These are phyloP conservation scores for Tychaedon coryphoeus DNA, from an alignment of 2,113 vertebrate genomes.

Conservation along the genomic window DNA sequence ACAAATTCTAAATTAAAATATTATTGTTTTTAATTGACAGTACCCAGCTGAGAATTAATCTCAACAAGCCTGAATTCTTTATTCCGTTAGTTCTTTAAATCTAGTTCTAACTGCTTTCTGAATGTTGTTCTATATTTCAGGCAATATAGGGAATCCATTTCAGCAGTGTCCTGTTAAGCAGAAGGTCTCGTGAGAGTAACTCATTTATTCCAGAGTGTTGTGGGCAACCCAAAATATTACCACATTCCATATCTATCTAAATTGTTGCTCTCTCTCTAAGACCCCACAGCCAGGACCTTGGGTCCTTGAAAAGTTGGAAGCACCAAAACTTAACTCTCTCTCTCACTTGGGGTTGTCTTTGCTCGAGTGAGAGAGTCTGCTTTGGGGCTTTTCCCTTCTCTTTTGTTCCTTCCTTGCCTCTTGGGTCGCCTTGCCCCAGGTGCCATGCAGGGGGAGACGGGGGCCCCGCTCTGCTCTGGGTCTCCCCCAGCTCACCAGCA, in stretches of 20 bases:
- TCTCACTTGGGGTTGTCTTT: accelerated
- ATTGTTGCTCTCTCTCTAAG: background rate
- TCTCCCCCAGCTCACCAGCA: accelerated
- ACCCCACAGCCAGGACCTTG: accelerated
- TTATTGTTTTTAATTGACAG: background rate
- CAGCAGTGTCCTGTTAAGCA: background rate
- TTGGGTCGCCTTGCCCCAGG: background rate
- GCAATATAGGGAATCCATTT: background rate
- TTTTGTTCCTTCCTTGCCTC: background rate
- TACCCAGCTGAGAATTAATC: background rate
- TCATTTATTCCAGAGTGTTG: background rate
- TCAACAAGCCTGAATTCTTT: background rate
- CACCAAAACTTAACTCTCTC: accelerated
- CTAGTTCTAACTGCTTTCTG: background rate
- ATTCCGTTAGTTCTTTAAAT: background rate
- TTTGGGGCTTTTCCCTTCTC: background rate
- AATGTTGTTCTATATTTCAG: background rate
- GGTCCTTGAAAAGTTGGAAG: background rate
- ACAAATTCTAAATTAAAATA: background rate
- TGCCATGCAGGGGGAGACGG: accelerated
- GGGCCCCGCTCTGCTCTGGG: accelerated
- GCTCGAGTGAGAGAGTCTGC: accelerated
- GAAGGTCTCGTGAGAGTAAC: background rate
- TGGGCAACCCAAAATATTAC: background rate
- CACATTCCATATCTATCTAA: background rate